Evolutionary conservation across 2,888 invertebrate species (phyloP).

Genomic region (Schizaphis graminum): DNA sequence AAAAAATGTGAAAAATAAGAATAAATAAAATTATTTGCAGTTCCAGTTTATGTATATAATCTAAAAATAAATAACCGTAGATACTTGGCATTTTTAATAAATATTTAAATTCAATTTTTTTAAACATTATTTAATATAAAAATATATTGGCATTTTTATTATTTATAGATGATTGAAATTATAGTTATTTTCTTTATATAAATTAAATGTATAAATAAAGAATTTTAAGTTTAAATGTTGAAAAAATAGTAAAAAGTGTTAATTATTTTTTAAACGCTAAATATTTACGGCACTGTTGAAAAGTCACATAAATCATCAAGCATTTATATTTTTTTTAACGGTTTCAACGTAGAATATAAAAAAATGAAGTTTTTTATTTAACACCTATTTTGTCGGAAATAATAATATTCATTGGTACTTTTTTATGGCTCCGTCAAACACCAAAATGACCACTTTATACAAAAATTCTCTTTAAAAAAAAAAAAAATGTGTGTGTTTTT

Average conservation of each 20-base stretch:
- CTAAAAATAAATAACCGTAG: neutral
- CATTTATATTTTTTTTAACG: neutral
- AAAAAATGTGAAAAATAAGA: neutral
- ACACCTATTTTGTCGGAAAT: neutral
- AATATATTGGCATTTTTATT: neutral
- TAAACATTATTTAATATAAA: neutral
- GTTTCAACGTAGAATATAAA: neutral
- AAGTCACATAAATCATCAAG: neutral
- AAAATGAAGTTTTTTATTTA: neutral
- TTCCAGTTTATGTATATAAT: neutral
- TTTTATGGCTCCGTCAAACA: neutral
- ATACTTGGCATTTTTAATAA: neutral
- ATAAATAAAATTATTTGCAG: no score
- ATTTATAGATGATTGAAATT: neutral
- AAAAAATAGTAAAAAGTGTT: neutral
- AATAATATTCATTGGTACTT: constrained; percentile 1
- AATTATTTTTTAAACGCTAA: neutral
- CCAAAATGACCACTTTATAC: neutral
- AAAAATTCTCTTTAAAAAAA: neutral
- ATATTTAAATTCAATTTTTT: neutral
- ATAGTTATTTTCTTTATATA: neutral
- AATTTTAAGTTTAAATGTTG: neutral
- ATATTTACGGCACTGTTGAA: neutral
- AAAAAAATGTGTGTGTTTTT: neutral
- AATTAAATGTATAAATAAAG: neutral